These are phyloP conservation scores for Pachyrhynchus sulphureomaculatus DNA, from an alignment of 1,140 invertebrate genomes.

Conservation along the genomic window DNA sequence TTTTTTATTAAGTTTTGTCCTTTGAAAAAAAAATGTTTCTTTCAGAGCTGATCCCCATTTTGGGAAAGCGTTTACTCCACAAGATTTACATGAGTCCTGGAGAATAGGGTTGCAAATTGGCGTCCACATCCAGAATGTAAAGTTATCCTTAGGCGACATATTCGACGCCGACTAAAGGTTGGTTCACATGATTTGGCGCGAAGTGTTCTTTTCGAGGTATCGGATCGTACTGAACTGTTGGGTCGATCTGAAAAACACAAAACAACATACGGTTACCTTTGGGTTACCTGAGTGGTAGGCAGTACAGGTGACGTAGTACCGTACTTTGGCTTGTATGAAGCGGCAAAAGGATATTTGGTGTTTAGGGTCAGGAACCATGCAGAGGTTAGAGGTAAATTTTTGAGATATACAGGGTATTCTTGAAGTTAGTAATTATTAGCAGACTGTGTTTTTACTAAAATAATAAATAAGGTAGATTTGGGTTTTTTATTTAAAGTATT, in stretches of 20 bases:
- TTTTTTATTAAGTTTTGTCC: not conserved
- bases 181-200: slow-evolving; percentile 22
- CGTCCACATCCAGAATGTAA: slow-evolving; percentile 5
- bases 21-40: not conserved
- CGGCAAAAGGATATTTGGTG: slow-evolving; percentile 8
- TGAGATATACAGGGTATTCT: too few species aligned
- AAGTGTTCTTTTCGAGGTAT: not conserved
- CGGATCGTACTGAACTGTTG: slow-evolving; percentile 22
- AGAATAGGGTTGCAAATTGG: not conserved
- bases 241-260: slow-evolving; percentile 18
- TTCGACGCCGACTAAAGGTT: slow-evolving; percentile 19
- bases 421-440: too few species aligned
- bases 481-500: too few species aligned
- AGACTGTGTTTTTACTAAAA: too few species aligned
- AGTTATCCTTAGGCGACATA: slow-evolving; percentile 19
- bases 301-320: slow-evolving; percentile 22
- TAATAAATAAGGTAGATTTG: too few species aligned
- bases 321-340: not conserved
- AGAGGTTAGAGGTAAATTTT: too few species aligned
- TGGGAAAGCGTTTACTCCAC: not conserved
- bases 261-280: slow-evolving; percentile 28
- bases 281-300: slow-evolving; percentile 18
- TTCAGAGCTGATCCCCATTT: not conserved
- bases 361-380: not conserved
- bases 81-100: not conserved